These are phyloP conservation scores for Spermophilus dauricus DNA, from an alignment of 2,113 vertebrate genomes.

Conservation along the genomic window DNA sequence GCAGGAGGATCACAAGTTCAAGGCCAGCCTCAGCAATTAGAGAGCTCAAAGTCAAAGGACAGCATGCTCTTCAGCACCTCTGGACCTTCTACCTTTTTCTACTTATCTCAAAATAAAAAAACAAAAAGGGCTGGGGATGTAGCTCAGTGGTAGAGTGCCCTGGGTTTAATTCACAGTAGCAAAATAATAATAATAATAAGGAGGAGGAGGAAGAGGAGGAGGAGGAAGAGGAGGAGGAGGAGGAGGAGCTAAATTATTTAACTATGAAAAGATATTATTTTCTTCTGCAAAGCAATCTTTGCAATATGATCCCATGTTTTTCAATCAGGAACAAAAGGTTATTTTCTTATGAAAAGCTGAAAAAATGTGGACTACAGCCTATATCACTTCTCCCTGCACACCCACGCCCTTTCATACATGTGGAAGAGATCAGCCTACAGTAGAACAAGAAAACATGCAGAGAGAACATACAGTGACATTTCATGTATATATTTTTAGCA, in stretches of 20 bases:
- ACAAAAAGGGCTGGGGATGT: background rate
- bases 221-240: too few species aligned
- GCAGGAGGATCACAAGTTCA: background rate
- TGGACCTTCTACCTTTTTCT: too few species aligned
- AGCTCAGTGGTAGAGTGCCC: background rate
- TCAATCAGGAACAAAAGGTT: background rate
- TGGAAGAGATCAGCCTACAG: background rate
- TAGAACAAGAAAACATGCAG: background rate
- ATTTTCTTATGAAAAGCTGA: background rate
- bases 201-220: too few species aligned
- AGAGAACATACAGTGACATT: background rate
- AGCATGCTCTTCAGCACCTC: too few species aligned
- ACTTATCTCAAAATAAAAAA: background rate
- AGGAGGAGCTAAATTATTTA: background rate
- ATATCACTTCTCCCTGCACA: background rate
- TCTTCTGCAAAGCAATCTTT: constrained; percentile 17
- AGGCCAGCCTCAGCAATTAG: background rate
- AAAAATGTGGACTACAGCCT: background rate
- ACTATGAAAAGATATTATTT: background rate
- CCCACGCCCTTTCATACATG: background rate
- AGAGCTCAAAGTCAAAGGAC: background rate
- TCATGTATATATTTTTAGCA: background rate
- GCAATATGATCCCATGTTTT: background rate
- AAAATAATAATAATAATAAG: background rate
- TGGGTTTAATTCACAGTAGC: background rate